Percentiles rank a stretch among this genome's conserved stretches.
These are phyloP conservation scores for Arctocebus calabarensis DNA, from an alignment of 2,797 vertebrate genomes.

Conservation along the genomic window DNA sequence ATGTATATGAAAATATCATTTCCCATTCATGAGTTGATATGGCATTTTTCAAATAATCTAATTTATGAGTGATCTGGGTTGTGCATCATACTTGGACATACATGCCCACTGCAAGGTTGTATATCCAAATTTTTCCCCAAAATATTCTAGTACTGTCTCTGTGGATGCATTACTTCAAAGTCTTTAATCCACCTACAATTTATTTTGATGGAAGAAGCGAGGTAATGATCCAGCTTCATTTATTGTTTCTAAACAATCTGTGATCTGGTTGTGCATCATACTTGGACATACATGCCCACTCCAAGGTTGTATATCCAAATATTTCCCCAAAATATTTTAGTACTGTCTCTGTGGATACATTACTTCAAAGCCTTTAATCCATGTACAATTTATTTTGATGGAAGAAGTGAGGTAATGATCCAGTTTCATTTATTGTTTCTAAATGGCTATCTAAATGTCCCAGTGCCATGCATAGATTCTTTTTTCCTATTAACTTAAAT, in stretches of 20 bases:
- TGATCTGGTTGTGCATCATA: no score
- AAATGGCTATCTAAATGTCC: not conserved
- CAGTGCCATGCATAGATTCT: not conserved
- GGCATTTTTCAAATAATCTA: not conserved
- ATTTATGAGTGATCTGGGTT: not conserved
- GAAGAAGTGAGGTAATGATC: not conserved
- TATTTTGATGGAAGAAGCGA: not conserved
- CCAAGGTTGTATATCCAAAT: not conserved
- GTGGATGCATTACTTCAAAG: not conserved
- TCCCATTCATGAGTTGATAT: not conserved
- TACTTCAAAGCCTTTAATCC: not conserved
- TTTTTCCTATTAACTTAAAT: not conserved
- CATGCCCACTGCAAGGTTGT: no score
- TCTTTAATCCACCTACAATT: not conserved
- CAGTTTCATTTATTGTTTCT: not conserved
- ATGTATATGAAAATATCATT: not conserved
- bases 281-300: not conserved
- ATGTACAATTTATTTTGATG: not conserved
- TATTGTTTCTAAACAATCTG: not conserved
- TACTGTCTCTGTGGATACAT: not conserved
- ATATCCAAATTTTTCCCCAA: not conserved
- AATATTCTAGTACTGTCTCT: not conserved
- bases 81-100: not conserved
- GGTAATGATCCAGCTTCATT: not conserved
- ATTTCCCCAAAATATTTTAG: not conserved